Percentiles rank a stretch among this genome's conserved stretches.
These are phyloP conservation scores for Delphinapterus leucas DNA, from an alignment of 2,113 vertebrate species.

Conservation along the genomic window DNA sequence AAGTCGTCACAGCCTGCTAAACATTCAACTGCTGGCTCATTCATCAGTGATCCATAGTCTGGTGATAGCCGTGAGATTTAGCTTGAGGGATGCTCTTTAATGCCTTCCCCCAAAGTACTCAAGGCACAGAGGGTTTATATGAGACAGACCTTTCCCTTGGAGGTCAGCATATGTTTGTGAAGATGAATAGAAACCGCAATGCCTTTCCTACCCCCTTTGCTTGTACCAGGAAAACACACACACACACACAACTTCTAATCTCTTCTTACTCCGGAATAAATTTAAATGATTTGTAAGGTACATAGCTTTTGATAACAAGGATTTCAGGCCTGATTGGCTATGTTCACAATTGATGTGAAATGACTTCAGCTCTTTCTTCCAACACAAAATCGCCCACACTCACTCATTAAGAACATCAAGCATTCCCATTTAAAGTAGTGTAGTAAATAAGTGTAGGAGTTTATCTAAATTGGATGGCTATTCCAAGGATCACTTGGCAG, in stretches of 20 bases:
- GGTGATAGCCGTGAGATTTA: slow-evolving; percentile 30
- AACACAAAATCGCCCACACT: background rate
- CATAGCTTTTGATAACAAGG: background rate
- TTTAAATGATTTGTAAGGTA: slow-evolving; percentile 4
- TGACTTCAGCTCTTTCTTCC: slow-evolving; percentile 10
- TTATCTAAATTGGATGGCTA: slow-evolving; percentile 16
- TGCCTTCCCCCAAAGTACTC: background rate
- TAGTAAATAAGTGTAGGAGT: slow-evolving; percentile 15
- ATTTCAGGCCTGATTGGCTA: slow-evolving; percentile 11
- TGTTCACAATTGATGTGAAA: slow-evolving; percentile 44
- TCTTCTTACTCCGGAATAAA: background rate
- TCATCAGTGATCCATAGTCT: slow-evolving; percentile 66
- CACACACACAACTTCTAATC: background rate
- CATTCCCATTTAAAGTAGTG: background rate
- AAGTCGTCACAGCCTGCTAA: slow-evolving; percentile 83
- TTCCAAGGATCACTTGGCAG: slow-evolving; percentile 5
- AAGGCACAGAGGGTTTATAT: background rate
- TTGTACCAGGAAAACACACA: background rate
- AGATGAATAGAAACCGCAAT: slow-evolving; percentile 29
- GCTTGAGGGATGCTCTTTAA: slow-evolving; percentile 39
- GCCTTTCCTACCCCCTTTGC: background rate
- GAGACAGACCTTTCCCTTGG: background rate
- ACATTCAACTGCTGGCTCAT: slow-evolving; percentile 72
- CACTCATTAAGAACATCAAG: background rate
- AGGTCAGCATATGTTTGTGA: background rate